Evolutionary conservation across 2,797 vertebrate genomes (phyloP), one percentile per base, ranked within the genome.

Genomic region (Spizella passerina): DNA sequence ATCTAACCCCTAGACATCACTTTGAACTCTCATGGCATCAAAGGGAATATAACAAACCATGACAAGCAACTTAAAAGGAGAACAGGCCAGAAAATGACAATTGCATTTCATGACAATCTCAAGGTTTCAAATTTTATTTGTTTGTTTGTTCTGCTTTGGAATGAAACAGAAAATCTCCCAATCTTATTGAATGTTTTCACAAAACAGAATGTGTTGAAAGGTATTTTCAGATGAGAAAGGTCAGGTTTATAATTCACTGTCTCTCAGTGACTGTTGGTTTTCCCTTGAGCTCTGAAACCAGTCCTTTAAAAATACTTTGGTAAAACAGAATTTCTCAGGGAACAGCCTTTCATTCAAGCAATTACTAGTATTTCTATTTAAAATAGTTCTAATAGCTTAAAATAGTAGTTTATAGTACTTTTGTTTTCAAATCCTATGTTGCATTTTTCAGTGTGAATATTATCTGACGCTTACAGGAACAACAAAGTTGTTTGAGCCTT

Each of bases 1-100:
- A 7, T 92, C 79, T 95, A 96, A 95, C 81, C 88, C 64, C 57
- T 94, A 90, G 84, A 95, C 82, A 93, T 92, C 71, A 75, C 88
- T 97, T 96, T 95, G 94, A 96, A 95, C 88, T 95, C 81, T 78
- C 69, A 49, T 65, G 55, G 86, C 92, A 95, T 96, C 86, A 96
- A 95, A 95, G 79, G 57, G 79, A 94, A 85, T 55, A 59, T 92
- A 97, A 96, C 84, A 93, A 95, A 93, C 88, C 94, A 92, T 87
- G 84, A 95, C 94, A 91, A 95, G 92, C 32, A 82, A 93, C 88
- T 96, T 96, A 90, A 84, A 94, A 83, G 52, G 41, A 82, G 88
- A 95, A 87, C 79, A 85, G 75, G 71, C 86, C 82, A 92, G 88
- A 92, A 95, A 96, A 95, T 59, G 88, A 87, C 94, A 93, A 93